phyloP scores from a whole-genome alignment of 37 sponge, comb jelly and placozoan genomes.

The Corticium candelabrum region DNA sequence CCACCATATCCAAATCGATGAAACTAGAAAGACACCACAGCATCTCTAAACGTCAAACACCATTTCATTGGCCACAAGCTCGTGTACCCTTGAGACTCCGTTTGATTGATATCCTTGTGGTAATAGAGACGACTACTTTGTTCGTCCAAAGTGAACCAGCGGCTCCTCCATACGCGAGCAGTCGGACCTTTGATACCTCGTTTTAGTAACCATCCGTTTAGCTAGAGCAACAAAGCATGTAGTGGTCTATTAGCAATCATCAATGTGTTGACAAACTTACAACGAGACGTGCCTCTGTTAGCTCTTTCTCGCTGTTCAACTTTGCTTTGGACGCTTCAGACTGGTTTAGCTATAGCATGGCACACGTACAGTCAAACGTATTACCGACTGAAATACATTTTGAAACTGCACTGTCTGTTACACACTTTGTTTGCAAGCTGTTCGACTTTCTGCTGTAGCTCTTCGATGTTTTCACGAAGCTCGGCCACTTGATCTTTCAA shows the following conservation, averaged over 20 bases:
- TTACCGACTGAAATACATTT: too few species aligned
- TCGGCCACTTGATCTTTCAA: neutral
- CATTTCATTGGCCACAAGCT: too few species aligned
- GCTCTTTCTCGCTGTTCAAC: neutral
- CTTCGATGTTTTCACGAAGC: neutral
- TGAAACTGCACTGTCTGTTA: too few species aligned
- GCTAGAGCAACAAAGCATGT: neutral
- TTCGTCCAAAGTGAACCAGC: neutral
- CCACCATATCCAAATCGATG: neutral
- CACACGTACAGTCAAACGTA: too few species aligned
- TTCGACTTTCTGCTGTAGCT: neutral
- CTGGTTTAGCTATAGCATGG: neutral
- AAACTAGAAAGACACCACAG: neutral
- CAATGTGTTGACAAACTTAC: neutral
- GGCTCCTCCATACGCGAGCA: neutral
- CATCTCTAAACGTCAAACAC: too few species aligned
- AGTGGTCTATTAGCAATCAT: neutral
- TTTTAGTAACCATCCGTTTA: neutral
- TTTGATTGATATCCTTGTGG: neutral
- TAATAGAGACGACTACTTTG: neutral
- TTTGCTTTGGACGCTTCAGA: neutral
- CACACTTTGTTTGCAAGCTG: neutral
- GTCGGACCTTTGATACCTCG: slow-evolving; percentile 1
- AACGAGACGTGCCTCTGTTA: neutral
- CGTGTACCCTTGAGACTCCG: neutral